These are phyloP conservation scores for Garra rufa DNA, from an alignment of 2,113 vertebrate species.

Conservation along the genomic window DNA sequence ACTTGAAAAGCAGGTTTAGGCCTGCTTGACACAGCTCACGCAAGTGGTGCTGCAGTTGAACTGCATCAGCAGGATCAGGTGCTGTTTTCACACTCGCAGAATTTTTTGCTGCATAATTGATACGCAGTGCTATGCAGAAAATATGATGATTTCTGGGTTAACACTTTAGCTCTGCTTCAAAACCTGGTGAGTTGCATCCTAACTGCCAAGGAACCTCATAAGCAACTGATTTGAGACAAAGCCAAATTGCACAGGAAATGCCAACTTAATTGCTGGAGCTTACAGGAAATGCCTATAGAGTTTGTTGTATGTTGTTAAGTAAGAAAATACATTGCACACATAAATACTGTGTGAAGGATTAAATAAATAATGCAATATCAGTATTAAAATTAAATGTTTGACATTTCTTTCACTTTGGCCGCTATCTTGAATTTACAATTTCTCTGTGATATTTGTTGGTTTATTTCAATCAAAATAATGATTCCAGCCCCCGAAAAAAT, in stretches of 20 bases:
- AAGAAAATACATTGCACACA: neutral
- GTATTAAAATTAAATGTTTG: too few species aligned
- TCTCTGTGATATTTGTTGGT: too few species aligned
- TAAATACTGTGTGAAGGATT: too few species aligned
- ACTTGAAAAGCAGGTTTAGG: constrained; percentile 14
- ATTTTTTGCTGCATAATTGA: constrained; percentile 1
- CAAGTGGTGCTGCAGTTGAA: neutral
- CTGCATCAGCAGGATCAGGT: neutral
- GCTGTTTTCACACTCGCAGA: neutral
- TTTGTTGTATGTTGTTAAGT: neutral
- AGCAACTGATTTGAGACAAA: neutral
- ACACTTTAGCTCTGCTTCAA: neutral
- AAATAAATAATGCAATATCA: too few species aligned
- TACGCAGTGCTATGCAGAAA: neutral
- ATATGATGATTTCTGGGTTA: neutral
- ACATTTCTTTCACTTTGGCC: too few species aligned
- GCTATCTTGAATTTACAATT: too few species aligned
- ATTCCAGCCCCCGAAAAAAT: neutral
- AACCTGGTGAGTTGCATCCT: neutral
- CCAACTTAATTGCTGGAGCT: neutral
- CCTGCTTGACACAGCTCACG: neutral
- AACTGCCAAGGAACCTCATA: neutral
- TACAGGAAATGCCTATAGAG: neutral
- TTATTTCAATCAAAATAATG: neutral
- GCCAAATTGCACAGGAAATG: neutral